A percentile compares a stretch with the other conserved stretches of the same genome.
Evolutionary conservation across 1,140 invertebrate species (phyloP).

Genomic region (Mycetomoellerius zeteki): DNA sequence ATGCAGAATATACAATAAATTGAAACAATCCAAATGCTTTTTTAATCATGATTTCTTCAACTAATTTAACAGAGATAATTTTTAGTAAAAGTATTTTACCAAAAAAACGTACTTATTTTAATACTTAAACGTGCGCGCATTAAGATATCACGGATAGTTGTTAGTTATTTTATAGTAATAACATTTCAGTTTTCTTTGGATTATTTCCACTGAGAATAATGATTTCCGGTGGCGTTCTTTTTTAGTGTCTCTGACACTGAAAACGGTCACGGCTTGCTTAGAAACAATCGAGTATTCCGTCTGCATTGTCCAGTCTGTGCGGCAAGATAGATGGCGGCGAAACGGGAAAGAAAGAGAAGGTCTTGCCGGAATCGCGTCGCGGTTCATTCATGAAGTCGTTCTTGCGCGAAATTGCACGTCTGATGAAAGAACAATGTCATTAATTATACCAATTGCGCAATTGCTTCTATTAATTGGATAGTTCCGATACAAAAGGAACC

Average conservation of each 20-base stretch:
- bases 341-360: constrained; percentile 49
- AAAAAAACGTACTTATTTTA: no score
- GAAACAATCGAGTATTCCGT: constrained; percentile 80
- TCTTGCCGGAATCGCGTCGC: constrained; percentile 66
- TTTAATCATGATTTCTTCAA: no score
- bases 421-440: constrained; percentile 74
- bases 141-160: constrained; percentile 6
- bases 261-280: constrained; percentile 52
- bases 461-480: constrained; percentile 64
- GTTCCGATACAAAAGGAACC: constrained; percentile 64
- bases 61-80: no score
- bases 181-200: constrained; percentile 78
- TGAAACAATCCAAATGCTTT: no score
- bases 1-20: no score
- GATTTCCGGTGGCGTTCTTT: constrained; percentile 84
- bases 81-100: no score
- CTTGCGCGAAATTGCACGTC: constrained; percentile 63
- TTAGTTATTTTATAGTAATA: constrained; percentile 67
- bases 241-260: constrained; percentile 58
- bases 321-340: constrained; percentile 9
- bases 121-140: no score
- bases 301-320: constrained; percentile 77
- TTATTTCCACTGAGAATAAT: constrained; percentile 77
- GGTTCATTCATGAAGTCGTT: constrained; percentile 82
- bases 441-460: constrained; percentile 76